Percentiles rank a stretch among this genome's conserved stretches.
Evolutionary conservation across 2,888 invertebrate species (phyloP).

Genomic region (Drosophila nigricruria): DNA sequence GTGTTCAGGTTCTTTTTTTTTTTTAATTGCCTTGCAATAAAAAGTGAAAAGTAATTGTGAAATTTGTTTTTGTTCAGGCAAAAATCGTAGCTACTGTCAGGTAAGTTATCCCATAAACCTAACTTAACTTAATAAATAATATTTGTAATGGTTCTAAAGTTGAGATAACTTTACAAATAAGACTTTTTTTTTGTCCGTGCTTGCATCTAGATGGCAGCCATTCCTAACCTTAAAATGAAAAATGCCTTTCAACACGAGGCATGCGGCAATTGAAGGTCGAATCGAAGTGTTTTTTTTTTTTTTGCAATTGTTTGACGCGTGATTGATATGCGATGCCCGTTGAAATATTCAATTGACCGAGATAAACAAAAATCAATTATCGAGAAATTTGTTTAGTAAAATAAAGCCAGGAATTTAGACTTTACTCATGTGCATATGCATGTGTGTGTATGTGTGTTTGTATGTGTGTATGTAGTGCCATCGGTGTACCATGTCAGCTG

Average conservation of each 20-base stretch:
- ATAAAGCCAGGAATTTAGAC: neutral
- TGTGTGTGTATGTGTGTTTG: neutral
- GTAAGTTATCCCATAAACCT: neutral
- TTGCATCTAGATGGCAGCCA: neutral
- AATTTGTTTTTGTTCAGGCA: neutral
- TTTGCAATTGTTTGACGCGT: too few species aligned
- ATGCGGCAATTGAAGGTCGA: neutral
- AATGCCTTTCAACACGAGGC: neutral
- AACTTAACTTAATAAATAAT: too few species aligned
- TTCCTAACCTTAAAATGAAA: neutral
- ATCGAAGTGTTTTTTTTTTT: too few species aligned
- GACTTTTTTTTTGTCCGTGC: too few species aligned
- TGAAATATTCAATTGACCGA: neutral
- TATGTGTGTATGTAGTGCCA: neutral
- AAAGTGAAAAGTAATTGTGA: neutral
- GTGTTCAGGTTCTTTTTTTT: neutral
- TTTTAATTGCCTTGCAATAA: neutral
- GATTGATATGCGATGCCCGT: constrained; percentile 2
- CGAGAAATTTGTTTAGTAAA: neutral
- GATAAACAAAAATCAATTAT: constrained; percentile 6
- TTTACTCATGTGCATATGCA: neutral
- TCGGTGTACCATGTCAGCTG: neutral
- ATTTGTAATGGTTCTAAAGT: neutral
- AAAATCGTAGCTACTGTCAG: neutral
- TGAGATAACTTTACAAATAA: neutral